Conservation (phyloP, 2,113 vertebrate species). For the Engraulis encrasicolus region DNA sequence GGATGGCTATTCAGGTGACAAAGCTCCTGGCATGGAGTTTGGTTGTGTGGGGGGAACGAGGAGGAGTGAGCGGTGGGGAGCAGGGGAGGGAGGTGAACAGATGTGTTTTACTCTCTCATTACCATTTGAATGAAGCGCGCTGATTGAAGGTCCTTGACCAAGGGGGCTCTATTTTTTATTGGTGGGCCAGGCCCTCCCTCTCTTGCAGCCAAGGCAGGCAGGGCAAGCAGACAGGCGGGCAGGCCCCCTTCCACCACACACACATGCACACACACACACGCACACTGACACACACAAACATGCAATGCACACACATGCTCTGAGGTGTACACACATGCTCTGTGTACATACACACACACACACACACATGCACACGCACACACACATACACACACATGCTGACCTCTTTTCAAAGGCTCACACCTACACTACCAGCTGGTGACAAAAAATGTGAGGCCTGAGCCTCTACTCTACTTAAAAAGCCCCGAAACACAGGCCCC, state of each 20-base stretch:
- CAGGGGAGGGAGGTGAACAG: constrained; percentile 81
- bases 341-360: neutral
- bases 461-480: constrained; percentile 83
- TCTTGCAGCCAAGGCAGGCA: no score
- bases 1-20: constrained; percentile 93
- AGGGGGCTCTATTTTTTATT: constrained; percentile 90
- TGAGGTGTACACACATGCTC: constrained; percentile 20
- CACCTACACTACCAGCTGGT: constrained; percentile 85
- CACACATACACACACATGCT: constrained; percentile 61
- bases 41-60: no score
- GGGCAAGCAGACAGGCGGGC: no score
- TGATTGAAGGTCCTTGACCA: constrained; percentile 83
- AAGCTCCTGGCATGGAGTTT: constrained; percentile 77
- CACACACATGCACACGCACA: constrained; percentile 34
- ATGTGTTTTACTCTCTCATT: constrained; percentile 94
- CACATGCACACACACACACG: constrained; percentile 58
- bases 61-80: constrained; percentile 42
- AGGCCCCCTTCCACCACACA: constrained; percentile 13
- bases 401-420: constrained; percentile 81
- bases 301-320: no score
- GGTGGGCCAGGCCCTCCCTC: constrained; percentile 80
- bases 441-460: constrained; percentile 83
- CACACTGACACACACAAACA: constrained; percentile 25
- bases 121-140: constrained; percentile 89
- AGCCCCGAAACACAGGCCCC: constrained; percentile 81